Conservation (phyloP, 2,113 vertebrate species). For the Miniopterus natalensis region DNA sequence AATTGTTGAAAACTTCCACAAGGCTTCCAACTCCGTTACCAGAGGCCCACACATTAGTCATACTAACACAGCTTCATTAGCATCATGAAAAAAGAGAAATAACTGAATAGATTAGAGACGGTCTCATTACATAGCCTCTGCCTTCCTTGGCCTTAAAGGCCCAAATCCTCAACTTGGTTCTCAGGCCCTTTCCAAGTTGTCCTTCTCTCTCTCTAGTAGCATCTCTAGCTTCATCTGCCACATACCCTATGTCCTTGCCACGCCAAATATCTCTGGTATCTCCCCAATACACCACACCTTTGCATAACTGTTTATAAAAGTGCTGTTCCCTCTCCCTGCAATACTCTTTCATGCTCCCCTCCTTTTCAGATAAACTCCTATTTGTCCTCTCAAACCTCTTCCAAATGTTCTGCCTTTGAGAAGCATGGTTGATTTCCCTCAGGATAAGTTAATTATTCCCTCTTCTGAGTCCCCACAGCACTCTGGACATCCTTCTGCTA, state of each 20-base stretch:
- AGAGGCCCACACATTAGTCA: constrained; percentile 35
- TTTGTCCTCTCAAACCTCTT: constrained; percentile 47
- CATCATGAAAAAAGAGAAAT: constrained; percentile 13
- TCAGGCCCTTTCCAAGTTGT: background rate
- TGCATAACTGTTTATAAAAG: constrained; percentile 7
- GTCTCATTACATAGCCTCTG: background rate
- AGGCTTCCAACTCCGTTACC: background rate
- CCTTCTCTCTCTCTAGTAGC: background rate
- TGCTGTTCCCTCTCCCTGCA: background rate
- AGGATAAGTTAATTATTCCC: constrained; percentile 60
- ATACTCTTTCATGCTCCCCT: constrained; percentile 11
- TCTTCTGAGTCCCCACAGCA: constrained; percentile 38
- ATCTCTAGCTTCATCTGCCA: constrained; percentile 6
- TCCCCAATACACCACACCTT: background rate
- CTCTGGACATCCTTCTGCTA: background rate
- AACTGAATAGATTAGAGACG: background rate
- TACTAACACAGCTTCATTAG: constrained; percentile 38
- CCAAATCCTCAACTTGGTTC: background rate
- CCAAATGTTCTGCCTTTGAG: constrained; percentile 51
- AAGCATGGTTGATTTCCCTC: constrained; percentile 62
- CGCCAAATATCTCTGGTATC: background rate
- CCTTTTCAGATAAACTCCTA: constrained; percentile 59
- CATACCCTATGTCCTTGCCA: background rate
- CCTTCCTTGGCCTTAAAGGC: background rate
- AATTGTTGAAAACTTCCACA: constrained; percentile 42